A percentile compares a stretch with the other conserved stretches of the same genome.
Evolutionary conservation across 2,888 invertebrate genomes (phyloP).

Genomic region (Microctonus hyperodae): DNA sequence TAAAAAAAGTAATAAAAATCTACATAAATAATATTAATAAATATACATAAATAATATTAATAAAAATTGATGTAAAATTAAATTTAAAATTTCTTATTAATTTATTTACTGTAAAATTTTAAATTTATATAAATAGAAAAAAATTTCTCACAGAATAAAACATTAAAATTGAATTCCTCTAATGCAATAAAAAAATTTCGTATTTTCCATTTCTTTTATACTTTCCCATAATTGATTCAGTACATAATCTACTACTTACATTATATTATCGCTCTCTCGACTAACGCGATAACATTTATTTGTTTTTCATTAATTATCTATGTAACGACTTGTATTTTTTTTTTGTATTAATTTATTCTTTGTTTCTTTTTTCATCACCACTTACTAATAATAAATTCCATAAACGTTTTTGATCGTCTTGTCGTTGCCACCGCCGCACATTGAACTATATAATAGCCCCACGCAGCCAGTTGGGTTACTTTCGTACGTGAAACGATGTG

Average conservation of each 20-base stretch:
- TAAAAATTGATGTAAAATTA: background rate
- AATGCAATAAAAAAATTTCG: too few relatives aligned
- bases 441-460: conserved; percentile 3
- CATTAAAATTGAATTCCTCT: too few relatives aligned
- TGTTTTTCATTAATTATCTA: too few relatives aligned
- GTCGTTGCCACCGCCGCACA: background rate
- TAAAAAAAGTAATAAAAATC: background rate
- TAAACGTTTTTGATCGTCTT: background rate
- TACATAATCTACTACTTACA: background rate
- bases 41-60: background rate
- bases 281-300: too few relatives aligned
- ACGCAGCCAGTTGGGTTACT: conserved; percentile 23
- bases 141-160: background rate
- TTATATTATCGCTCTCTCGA: too few relatives aligned
- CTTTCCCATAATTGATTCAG: background rate
- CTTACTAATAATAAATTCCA: background rate
- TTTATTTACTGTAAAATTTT: background rate
- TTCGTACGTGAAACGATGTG: conserved; percentile 31
- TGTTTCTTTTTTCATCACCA: background rate
- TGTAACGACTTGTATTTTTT: background rate
- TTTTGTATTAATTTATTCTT: background rate
- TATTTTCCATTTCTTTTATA: background rate
- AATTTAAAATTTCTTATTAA: background rate
- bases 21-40: background rate
- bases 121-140: background rate